Percentiles rank a stretch among this genome's conserved stretches.
These are phyloP conservation scores for Halcyon smyrnensis DNA, from an alignment of 2,797 vertebrate genomes.

Conservation along the genomic window DNA sequence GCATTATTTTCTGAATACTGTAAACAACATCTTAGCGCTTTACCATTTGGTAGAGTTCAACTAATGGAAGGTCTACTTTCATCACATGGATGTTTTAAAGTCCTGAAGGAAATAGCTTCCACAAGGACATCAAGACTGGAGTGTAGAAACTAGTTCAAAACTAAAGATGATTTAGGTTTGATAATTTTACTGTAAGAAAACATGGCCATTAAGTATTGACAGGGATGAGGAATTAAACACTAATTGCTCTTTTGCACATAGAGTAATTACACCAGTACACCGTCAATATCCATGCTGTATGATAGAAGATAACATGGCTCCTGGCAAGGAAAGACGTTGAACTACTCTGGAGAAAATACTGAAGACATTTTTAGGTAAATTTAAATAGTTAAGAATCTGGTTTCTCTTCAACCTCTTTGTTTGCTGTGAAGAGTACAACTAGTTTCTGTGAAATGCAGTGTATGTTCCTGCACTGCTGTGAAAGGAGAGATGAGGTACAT, in stretches of 20 bases:
- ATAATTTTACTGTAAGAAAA: neutral
- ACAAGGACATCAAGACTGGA: neutral
- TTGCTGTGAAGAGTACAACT: neutral
- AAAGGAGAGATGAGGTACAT: neutral
- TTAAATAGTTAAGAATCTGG: neutral
- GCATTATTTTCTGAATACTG: neutral
- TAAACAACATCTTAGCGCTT: neutral
- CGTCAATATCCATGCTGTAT: conserved; percentile 50
- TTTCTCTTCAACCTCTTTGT: neutral
- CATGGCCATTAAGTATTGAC: neutral
- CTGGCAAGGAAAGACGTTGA: neutral
- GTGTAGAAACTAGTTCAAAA: neutral
- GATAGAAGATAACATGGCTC: conserved; percentile 25
- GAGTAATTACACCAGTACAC: conserved; percentile 54
- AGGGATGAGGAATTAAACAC: conserved; percentile 51
- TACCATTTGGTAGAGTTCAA: neutral
- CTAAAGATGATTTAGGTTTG: neutral
- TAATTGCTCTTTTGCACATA: conserved; percentile 43
- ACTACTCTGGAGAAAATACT: neutral
- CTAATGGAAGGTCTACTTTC: neutral
- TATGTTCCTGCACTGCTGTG: neutral
- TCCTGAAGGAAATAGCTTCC: neutral
- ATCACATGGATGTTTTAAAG: neutral
- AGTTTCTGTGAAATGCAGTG: neutral
- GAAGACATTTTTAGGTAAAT: neutral